Evolutionary conservation across 1,140 invertebrate genomes (phyloP).

Genomic region (Tachypleus tridentatus): DNA sequence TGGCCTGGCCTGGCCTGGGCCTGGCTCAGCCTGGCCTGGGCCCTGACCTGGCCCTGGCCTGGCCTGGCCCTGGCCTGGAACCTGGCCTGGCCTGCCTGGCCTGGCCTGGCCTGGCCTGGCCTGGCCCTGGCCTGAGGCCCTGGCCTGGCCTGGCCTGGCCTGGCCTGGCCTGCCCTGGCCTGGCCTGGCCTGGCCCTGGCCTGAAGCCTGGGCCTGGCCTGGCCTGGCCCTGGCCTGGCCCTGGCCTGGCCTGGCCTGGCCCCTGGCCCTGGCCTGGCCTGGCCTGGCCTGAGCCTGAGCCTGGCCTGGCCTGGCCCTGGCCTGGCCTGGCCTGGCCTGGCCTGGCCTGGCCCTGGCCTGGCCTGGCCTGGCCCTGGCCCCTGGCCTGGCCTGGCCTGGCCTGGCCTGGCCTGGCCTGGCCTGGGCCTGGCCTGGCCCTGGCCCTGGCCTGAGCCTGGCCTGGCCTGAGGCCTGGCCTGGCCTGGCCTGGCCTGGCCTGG

Average conservation of each 20-base stretch:
- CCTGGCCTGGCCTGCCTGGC: conserved; percentile 21
- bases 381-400: conserved; percentile 22
- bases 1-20: conserved; percentile 23
- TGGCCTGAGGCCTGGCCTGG: conserved; percentile 20
- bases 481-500: conserved; percentile 25
- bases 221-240: too few species aligned
- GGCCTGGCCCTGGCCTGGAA: too few species aligned
- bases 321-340: conserved; percentile 25
- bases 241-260: too few species aligned
- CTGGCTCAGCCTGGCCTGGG: conserved; percentile 27
- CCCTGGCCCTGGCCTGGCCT: too few species aligned
- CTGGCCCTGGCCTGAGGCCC: conserved; percentile 19
- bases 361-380: too few species aligned
- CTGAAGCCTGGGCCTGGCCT: conserved; percentile 22
- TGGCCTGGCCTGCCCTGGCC: conserved; percentile 25
- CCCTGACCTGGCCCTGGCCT: too few species aligned
- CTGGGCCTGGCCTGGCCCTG: too few species aligned
- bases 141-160: conserved; percentile 23
- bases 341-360: too few species aligned
- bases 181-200: conserved; percentile 25
- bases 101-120: too few species aligned
- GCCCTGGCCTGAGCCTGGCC: conserved; percentile 23
- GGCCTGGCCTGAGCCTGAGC: conserved; percentile 23
- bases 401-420: conserved; percentile 23
- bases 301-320: too few species aligned